Evolutionary conservation across 35 echinoderm and acorn worm genomes (phyloP).

Genomic region (Heliocidaris tuberculata): DNA sequence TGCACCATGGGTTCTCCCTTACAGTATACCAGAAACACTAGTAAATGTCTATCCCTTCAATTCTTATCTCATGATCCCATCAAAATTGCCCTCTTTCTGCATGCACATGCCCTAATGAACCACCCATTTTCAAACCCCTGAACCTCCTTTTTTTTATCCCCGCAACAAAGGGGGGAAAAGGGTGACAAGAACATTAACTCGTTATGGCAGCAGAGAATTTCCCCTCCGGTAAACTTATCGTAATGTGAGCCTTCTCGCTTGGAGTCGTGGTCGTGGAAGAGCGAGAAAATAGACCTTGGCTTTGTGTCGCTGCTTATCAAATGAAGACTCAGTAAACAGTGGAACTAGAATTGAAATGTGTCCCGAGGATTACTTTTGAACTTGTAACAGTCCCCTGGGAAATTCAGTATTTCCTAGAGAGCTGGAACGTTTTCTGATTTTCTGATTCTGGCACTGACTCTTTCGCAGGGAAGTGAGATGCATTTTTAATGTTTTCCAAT

Average conservation of each 20-base stretch:
- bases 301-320: constrained; percentile 31
- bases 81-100: background rate
- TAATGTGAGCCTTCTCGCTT: background rate
- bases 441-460: no score
- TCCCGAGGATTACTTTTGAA: constrained; percentile 15
- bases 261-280: background rate
- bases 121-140: background rate
- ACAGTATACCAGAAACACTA: background rate
- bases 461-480: no score
- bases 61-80: background rate
- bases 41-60: background rate
- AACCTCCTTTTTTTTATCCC: background rate
- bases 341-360: background rate
- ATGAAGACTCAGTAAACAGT: constrained; percentile 16
- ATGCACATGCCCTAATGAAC: background rate
- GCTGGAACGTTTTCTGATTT: background rate
- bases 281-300: background rate
- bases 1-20: background rate
- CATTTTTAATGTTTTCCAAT: no score
- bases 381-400: constrained; percentile 22
- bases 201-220: constrained; percentile 16
- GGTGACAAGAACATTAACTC: constrained; percentile 36
- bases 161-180: background rate
- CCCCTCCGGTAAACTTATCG: constrained; percentile 20
- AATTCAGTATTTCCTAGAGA: background rate